Evolutionary conservation across 1,140 invertebrate species (phyloP).

Genomic region (Mizuhopecten yessoensis): DNA sequence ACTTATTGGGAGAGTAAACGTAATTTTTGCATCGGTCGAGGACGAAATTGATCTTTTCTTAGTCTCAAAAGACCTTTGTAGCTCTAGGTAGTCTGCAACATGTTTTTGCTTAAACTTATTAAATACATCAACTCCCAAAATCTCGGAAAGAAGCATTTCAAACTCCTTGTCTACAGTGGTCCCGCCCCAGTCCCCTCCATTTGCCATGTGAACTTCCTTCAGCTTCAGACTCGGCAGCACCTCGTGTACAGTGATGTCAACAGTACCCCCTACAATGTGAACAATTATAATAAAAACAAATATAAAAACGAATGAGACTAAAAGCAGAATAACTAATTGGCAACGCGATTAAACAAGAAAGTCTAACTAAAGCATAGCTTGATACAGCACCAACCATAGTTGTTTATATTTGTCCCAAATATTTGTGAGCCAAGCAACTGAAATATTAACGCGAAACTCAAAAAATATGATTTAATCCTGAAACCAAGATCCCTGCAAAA

Average conservation of each 20-base stretch:
- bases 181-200: conserved; percentile 61
- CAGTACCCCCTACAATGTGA: conserved; percentile 54
- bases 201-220: conserved; percentile 58
- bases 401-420: too few relatives aligned
- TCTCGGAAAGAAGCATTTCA: conserved; percentile 44
- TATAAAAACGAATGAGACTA: too few relatives aligned
- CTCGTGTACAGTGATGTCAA: conserved; percentile 61
- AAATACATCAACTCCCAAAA: conserved; percentile 48
- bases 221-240: conserved; percentile 41
- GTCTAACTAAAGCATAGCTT: too few relatives aligned
- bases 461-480: too few relatives aligned
- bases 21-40: not conserved
- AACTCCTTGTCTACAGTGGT: conserved; percentile 60
- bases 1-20: not conserved
- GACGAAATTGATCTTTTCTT: conserved; percentile 50
- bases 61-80: conserved; percentile 59
- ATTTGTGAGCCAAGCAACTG: too few relatives aligned
- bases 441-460: too few relatives aligned
- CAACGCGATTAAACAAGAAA: too few relatives aligned
- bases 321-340: too few relatives aligned
- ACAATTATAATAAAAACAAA: too few relatives aligned
- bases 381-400: too few relatives aligned
- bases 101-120: conserved; percentile 43
- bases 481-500: too few relatives aligned
- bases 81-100: conserved; percentile 50